Evolutionary conservation across 1,140 invertebrate species (phyloP), one percentile per base, ranked within the genome.

Genomic region (Drepana arcuata): DNA sequence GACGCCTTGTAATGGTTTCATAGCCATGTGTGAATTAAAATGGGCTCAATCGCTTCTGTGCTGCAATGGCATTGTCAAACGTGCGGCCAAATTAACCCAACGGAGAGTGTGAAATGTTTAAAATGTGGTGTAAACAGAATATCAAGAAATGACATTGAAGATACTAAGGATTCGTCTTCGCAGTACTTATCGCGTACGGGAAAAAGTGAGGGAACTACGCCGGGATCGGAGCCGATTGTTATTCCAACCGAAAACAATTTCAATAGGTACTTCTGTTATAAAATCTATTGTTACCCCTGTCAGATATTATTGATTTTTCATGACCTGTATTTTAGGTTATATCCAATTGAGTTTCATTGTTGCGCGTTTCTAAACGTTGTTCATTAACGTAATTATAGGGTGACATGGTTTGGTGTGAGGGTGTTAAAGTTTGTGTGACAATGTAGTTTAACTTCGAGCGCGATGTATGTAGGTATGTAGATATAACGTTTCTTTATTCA

Each of bases 41-140:
- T 93, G 93, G 93, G 93, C 82, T 93, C 92, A 66, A 93, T 94
- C 85, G 92, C 92, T 85, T 94, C 93, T 67, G 92, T 94, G 83
- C 87, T 93, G 66, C 92, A 95, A 84, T 96, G 93, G 93, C 89
- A 91, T 86, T 95, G 94, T 87, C 87, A 87, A 71, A 87, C 89
- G 75, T 95, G 93, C 84, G 88, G 91, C 80, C 87, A 92, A 74
- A 93, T 94, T 81, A 95, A 95, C 84, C 91, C 91, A 45, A 94
- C 91, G 28, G 92, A 94, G 74, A 88, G 87, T 70, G 74, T 88
- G 42, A 88, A 87, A 80, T 96, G 94, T 82, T 87, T 90, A 81
- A 89, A 90, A 84, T 95, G 93, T 86, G 92, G 90, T 48, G 83
- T 85, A 56, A 86, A 84, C 62, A 71, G 85, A 48, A 55, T 75